Evolutionary conservation across 2,113 vertebrate species (phyloP).

Genomic region (Periophthalmodon schlosseri): DNA sequence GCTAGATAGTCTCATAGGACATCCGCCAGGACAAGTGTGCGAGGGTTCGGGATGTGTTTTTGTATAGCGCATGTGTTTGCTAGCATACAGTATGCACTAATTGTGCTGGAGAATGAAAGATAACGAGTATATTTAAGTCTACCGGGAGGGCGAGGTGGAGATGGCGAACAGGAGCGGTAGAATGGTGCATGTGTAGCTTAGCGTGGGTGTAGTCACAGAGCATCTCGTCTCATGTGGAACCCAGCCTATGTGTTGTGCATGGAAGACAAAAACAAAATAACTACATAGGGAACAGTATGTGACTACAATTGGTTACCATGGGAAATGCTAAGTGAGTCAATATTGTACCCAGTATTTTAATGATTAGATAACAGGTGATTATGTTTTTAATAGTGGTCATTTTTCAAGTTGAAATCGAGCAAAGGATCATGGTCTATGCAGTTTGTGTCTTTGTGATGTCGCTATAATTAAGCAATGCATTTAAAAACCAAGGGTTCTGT

Average conservation of each 20-base stretch:
- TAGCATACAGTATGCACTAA: slow-evolving; percentile 16
- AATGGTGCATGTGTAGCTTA: slow-evolving; percentile 38
- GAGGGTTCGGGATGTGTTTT: slow-evolving; percentile 6
- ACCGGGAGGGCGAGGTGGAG: slow-evolving; percentile 35
- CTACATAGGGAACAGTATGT: background rate
- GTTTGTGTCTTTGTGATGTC: too few relatives aligned
- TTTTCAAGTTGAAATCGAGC: too few relatives aligned
- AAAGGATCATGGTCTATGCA: too few relatives aligned
- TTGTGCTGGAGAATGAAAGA: slow-evolving; percentile 18
- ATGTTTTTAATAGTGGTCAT: too few relatives aligned
- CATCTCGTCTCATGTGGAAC: slow-evolving; percentile 41
- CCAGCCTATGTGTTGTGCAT: slow-evolving; percentile 4
- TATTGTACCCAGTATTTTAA: background rate
- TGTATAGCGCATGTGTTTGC: slow-evolving; percentile 8
- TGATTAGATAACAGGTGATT: too few relatives aligned
- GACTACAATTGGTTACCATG: background rate
- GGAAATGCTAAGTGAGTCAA: background rate
- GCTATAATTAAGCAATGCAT: too few relatives aligned
- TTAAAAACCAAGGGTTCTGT: too few relatives aligned
- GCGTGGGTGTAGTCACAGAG: slow-evolving; percentile 47
- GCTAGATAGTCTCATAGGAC: slow-evolving; percentile 66
- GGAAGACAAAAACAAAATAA: background rate
- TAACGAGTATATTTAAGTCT: slow-evolving; percentile 36
- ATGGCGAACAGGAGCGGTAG: slow-evolving; percentile 58
- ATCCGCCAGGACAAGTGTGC: slow-evolving; percentile 28